phyloP scores from a whole-genome alignment of 2,888 invertebrate species.

The Capitulum mitella region DNA sequence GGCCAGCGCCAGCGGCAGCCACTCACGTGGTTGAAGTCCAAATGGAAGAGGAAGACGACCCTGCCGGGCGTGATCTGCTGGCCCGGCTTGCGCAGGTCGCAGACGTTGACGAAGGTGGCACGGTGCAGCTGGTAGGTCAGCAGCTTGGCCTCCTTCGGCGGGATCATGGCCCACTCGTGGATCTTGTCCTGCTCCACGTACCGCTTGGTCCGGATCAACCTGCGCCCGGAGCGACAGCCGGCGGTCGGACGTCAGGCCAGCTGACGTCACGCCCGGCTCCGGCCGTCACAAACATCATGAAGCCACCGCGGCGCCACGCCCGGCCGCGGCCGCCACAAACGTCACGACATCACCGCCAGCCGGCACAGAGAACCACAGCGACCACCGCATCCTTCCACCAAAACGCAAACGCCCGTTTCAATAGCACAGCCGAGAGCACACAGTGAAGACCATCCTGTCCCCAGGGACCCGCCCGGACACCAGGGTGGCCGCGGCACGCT shows the following conservation, averaged over 20 bases:
- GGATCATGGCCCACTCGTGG: constrained; percentile 86
- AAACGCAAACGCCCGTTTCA: not conserved
- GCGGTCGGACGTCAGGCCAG: too few relatives aligned
- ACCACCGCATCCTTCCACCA: not conserved
- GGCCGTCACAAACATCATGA: too few relatives aligned
- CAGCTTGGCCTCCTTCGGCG: constrained; percentile 85
- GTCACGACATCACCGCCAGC: too few relatives aligned
- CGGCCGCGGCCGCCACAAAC: too few relatives aligned
- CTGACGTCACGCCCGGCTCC: too few relatives aligned
- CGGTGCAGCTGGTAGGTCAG: constrained; percentile 75
- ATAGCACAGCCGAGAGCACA: not conserved
- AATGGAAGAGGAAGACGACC: not conserved
- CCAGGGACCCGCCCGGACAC: not conserved
- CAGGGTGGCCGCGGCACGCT: not conserved
- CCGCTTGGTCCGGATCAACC: constrained; percentile 68
- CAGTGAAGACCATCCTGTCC: not conserved
- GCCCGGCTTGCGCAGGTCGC: constrained; percentile 60
- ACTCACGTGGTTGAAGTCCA: constrained; percentile 20
- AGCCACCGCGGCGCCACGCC: too few relatives aligned
- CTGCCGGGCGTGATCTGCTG: constrained; percentile 6
- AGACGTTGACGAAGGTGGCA: constrained; percentile 61
- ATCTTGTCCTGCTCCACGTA: constrained; percentile 87
- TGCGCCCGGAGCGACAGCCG: too few relatives aligned
- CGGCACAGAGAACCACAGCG: too few relatives aligned
- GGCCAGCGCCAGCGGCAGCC: not conserved